phyloP scores from a whole-genome alignment of 2,797 vertebrate species.

The Eremophila alpestris region DNA sequence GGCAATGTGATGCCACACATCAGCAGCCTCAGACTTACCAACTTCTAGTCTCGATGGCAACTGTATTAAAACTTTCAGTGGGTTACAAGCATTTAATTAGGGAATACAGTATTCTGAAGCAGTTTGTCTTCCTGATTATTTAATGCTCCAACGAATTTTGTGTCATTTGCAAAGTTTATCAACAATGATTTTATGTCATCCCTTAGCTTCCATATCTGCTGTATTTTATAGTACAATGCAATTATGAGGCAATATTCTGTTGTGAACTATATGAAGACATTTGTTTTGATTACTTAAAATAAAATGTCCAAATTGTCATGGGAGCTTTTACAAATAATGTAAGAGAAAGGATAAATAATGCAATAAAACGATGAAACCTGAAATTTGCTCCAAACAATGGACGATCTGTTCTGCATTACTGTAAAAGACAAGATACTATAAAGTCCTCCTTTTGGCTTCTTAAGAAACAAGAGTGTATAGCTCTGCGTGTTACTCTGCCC shows the following conservation, averaged over 20 bases:
- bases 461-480: background rate
- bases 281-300: constrained; percentile 2
- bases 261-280: background rate
- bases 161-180: background rate
- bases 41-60: background rate
- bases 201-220: background rate
- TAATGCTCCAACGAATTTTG: background rate
- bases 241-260: background rate
- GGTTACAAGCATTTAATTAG: background rate
- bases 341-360: background rate
- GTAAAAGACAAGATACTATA: background rate
- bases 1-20: background rate
- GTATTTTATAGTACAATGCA: background rate
- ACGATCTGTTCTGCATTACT: background rate
- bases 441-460: background rate
- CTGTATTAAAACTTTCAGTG: background rate
- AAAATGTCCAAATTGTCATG: background rate
- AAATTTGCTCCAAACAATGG: background rate
- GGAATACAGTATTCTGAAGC: background rate
- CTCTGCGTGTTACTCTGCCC: background rate
- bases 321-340: background rate
- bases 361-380: background rate
- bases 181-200: background rate
- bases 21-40: background rate
- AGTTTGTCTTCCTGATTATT: background rate